Percentiles rank a stretch among this genome's conserved stretches.
These are phyloP conservation scores for Eupithecia subfuscata DNA, from an alignment of 2,888 invertebrate species.

Conservation along the genomic window DNA sequence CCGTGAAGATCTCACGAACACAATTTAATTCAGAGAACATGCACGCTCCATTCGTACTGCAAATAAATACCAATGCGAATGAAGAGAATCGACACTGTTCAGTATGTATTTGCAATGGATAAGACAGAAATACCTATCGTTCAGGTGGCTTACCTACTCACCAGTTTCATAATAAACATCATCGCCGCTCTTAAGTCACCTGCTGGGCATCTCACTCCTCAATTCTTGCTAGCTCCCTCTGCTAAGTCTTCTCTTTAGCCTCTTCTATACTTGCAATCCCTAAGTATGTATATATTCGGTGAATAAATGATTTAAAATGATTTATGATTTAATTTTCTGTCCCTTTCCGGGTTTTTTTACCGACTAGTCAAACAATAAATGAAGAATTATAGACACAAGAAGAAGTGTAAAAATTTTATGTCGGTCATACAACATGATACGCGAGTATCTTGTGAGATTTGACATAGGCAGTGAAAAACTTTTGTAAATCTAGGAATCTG, in stretches of 20 bases:
- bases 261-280: not conserved
- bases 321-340: too few species aligned
- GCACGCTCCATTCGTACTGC: slow-evolving; percentile 61
- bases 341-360: not conserved
- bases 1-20: slow-evolving; percentile 59
- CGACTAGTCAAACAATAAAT: not conserved
- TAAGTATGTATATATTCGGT: too few species aligned
- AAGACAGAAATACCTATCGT: not conserved
- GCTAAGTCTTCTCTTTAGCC: not conserved
- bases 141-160: not conserved
- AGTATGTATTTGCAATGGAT: slow-evolving; percentile 8
- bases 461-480: not conserved
- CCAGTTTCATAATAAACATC: not conserved
- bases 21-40: slow-evolving; percentile 66
- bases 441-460: not conserved
- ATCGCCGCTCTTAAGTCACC: not conserved
- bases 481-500: not conserved
- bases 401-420: not conserved
- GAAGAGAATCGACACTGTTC: slow-evolving; percentile 50
- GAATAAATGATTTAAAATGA: too few species aligned
- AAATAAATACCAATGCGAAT: slow-evolving; percentile 64
- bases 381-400: not conserved
- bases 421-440: not conserved
- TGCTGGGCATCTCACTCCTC: not conserved
- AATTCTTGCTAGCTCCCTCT: not conserved